Evolutionary conservation across 2,888 invertebrate species (phyloP), one percentile per base, ranked within the genome.

Genomic region (Hirtodrosophila histrioides): DNA sequence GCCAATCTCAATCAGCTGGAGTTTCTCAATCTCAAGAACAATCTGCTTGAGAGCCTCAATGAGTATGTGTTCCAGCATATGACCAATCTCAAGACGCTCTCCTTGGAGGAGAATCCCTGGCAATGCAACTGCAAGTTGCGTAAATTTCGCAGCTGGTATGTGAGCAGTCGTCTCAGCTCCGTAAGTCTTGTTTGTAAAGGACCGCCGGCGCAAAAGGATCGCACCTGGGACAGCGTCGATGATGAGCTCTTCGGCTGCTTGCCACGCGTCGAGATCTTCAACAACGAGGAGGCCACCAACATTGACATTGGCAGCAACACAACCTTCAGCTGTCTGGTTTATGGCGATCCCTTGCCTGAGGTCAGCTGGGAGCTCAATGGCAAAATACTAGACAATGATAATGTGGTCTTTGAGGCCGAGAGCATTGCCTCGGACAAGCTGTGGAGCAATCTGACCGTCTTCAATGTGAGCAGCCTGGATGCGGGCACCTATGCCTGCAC

Each of bases 81-180:
- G 88, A 94, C 94, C 37, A 95, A 95, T 80, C 93, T 97, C 64
- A 97, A 97, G 92, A 96, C 96, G 2, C 93, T 97, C 33, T 94
- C 95, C 9, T 91, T 97, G 53, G 96, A 96, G 72, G 95, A 95
- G 31, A 98, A 98, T 91, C 97, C 96, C 4, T 98, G 97, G 97
- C 94, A 94, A 87, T 98, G 98, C 91, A 97, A 98, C 90, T 98
- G 98, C 91, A 94, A 95, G 72, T 92, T 98, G 62, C 94, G 97
- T 51, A 95, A 95, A 63, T 96, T 97, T 83, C 94, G 97, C 63
- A 94, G 94, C 78, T 97, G 97, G 97, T 95, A 97, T 89, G 93
- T 97, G 53, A 93, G 94, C 51, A 95, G 95, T 83, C 96, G 96
- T 82, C 93, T 97, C 53, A 95, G 95, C 67, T 95, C 96, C 9